Percentiles rank a stretch among this genome's conserved stretches.
Evolutionary conservation across 2,888 invertebrate genomes (phyloP).

Genomic region (Dascillus cervinus): DNA sequence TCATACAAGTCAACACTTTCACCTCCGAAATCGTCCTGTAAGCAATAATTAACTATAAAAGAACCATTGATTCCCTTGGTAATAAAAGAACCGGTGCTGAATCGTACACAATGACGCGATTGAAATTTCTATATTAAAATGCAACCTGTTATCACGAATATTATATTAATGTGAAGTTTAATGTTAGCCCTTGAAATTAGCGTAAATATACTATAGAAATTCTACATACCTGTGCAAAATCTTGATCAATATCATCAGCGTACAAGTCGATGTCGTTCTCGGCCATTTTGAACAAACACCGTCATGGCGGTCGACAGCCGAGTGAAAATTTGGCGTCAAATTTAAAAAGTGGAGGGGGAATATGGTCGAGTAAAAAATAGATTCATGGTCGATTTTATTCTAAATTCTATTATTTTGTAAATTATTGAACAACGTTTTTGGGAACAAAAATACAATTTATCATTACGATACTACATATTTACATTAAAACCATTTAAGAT

Average conservation of each 20-base stretch:
- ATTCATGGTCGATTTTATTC: constrained; percentile 19
- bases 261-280: constrained; percentile 97
- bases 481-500: constrained; percentile 32
- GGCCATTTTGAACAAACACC: constrained; percentile 60
- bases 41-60: constrained; percentile 10
- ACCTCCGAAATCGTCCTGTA: constrained; percentile 72
- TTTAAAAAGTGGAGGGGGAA: too few relatives aligned
- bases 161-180: too few relatives aligned
- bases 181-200: too few relatives aligned
- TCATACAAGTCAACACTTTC: constrained; percentile 92
- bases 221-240: constrained; percentile 67
- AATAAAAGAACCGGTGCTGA: constrained; percentile 10
- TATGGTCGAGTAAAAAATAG: background rate
- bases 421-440: constrained; percentile 25
- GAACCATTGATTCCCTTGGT: background rate
- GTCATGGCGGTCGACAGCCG: too few relatives aligned
- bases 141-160: too few relatives aligned
- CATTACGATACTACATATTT: constrained; percentile 32
- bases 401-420: constrained; percentile 24
- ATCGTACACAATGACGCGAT: constrained; percentile 2
- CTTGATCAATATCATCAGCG: constrained; percentile 92
- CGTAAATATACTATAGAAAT: constrained; percentile 3
- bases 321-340: too few relatives aligned
- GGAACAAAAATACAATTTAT: constrained; percentile 33
- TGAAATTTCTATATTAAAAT: constrained; percentile 4